phyloP scores from a whole-genome alignment of 2,888 invertebrate genomes.

The Drosophila leonis region DNA sequence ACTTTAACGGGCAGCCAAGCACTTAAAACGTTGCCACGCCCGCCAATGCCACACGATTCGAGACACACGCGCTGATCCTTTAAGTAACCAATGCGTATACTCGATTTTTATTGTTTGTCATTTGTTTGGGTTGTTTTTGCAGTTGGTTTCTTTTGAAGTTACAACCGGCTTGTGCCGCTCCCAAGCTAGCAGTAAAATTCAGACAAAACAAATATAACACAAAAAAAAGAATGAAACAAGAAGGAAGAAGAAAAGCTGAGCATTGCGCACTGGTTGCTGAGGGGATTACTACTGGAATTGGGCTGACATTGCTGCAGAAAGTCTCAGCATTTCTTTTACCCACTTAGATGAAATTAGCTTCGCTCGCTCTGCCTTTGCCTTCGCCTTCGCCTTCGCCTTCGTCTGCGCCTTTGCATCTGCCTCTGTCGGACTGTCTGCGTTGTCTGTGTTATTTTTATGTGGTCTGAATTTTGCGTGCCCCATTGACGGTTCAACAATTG shows the following conservation, averaged over 20 bases:
- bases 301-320: constrained; percentile 62
- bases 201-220: constrained; percentile 62
- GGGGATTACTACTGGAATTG: constrained; percentile 49
- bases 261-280: constrained; percentile 40
- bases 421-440: constrained; percentile 1
- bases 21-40: constrained; percentile 46
- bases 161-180: constrained; percentile 37
- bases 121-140: constrained; percentile 49
- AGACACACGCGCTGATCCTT: constrained; percentile 56
- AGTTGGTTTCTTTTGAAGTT: constrained; percentile 33
- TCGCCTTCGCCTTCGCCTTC: neutral
- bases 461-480: constrained; percentile 63
- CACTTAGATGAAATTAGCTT: constrained; percentile 75
- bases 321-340: constrained; percentile 70
- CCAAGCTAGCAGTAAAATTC: constrained; percentile 56
- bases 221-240: neutral
- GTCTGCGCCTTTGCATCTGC: constrained; percentile 1
- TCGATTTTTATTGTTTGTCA: constrained; percentile 79
- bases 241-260: constrained; percentile 44
- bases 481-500: constrained; percentile 62
- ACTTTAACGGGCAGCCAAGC: constrained; percentile 54
- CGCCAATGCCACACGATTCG: neutral
- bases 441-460: constrained; percentile 35
- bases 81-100: constrained; percentile 74
- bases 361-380: constrained; percentile 15